Conservation (phyloP, 2,113 vertebrate species). For the Cavia aperea region DNA sequence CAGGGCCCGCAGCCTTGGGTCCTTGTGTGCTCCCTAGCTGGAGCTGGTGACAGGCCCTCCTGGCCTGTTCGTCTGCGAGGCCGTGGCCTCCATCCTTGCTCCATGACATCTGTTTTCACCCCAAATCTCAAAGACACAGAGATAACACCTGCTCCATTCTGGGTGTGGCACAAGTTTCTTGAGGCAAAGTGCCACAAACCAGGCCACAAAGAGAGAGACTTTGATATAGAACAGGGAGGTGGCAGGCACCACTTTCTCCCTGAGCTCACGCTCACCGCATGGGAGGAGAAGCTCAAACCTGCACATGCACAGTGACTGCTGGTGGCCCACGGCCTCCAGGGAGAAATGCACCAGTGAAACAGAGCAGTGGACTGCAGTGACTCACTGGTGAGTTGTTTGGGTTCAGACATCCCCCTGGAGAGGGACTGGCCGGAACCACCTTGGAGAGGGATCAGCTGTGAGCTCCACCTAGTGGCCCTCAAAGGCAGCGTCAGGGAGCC, state of each 20-base stretch:
- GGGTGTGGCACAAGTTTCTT: background rate
- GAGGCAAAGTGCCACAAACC: background rate
- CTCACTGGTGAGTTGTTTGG: background rate
- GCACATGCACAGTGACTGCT: no score
- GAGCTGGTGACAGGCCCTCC: rapidly evolving
- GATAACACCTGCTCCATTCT: no score
- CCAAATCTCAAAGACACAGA: background rate
- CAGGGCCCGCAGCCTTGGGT: background rate
- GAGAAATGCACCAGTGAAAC: background rate
- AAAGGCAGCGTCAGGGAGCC: background rate
- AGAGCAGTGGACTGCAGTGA: background rate
- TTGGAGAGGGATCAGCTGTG: background rate
- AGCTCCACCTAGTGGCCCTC: background rate
- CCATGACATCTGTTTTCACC: background rate
- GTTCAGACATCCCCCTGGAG: background rate
- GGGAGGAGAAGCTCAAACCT: background rate
- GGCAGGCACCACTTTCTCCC: background rate
- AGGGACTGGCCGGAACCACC: background rate
- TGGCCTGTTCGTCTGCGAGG: background rate
- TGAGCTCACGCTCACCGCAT: background rate
- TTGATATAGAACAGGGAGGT: background rate
- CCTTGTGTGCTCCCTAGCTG: background rate
- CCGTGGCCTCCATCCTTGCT: no score
- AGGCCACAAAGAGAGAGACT: background rate
- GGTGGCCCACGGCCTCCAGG: background rate